Conservation (phyloP, 2,113 vertebrate genomes). For the Centropus bengalensis region DNA sequence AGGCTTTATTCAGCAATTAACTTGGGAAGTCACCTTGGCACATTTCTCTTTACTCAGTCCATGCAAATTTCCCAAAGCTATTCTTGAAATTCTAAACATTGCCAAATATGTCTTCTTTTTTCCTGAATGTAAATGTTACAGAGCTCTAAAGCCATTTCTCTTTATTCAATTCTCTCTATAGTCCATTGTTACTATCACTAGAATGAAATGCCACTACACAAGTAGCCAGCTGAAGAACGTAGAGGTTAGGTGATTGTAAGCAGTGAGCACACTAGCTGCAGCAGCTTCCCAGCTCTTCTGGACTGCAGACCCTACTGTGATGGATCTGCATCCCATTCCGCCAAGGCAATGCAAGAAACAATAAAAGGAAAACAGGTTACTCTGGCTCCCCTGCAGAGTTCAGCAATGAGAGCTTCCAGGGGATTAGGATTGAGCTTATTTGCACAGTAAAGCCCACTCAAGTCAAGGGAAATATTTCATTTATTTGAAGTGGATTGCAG, state of each 20-base stretch:
- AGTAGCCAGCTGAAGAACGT: not conserved
- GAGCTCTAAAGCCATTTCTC: not conserved
- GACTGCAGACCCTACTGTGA: not conserved
- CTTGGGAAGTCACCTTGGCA: not conserved
- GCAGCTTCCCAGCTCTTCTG: not conserved
- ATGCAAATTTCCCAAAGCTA: not conserved
- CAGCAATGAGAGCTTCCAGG: not conserved
- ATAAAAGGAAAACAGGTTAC: not conserved
- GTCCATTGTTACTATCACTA: not conserved
- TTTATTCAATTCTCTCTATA: not conserved
- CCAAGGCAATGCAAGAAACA: not conserved
- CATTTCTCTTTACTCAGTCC: not conserved
- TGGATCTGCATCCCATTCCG: not conserved
- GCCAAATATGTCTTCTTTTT: not conserved
- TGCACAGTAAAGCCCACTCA: conserved; percentile 4
- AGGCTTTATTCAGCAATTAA: not conserved
- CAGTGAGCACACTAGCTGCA: not conserved
- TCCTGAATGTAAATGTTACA: not conserved
- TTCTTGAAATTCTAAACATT: not conserved
- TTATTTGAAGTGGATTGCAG: conserved; percentile 22
- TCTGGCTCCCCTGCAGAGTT: not conserved
- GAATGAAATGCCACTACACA: not conserved
- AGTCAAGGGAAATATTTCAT: conserved; percentile 4
- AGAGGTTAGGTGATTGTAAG: not conserved
- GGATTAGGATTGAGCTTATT: not conserved